Base-by-base conservation (phyloP, 2,797 vertebrate genomes). In the Hypotaenidia philippensis region DNA sequence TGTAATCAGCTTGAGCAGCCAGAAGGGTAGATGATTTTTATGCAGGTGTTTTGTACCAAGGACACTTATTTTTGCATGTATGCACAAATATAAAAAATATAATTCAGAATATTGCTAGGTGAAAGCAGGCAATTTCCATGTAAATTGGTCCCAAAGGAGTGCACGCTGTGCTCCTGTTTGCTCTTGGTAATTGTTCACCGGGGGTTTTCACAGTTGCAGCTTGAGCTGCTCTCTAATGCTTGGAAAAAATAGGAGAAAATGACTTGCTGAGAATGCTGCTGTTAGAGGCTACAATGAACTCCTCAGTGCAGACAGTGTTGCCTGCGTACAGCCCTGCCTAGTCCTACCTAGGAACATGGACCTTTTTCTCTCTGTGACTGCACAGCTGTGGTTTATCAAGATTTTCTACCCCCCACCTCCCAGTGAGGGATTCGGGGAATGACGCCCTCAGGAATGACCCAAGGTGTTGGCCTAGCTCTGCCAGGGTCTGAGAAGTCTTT, bases 101-200 rank as follows among this genome's bases (percentile, higher is more conserved):
- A 91, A 90, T 87, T 93, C 87, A 87, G 93, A 93, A 53, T 65
- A 91, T 31, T 50, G 36, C 85, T 94, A 96, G 95, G 91, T 88
- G 83, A 92, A 93, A 80, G 61, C 56, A 89, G 75, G 85, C 85
- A 96, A 96, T 96, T 97, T 97, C 94, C 87, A 96, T 96, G 90
- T 86, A 97, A 96, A 97, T 96, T 86, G 94, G 75, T 70, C 72
- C 75, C 78, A 64, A 79, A 50, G 9, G 18, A 83, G 66, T 78
- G 59, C 78, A 92, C 1, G 10, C 83, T 94, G 85, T 23, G 92
- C 66, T 96, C 85, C 82, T 93, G 93, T 89, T 47, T 87, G 92
- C 83, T 86, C 80, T 79, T 61, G 65, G 63, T 89, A 95, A 96
- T 95, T 85, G 78, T 85, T 86, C 90, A 80, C 87, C 14, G 44